Conservation (phyloP, 2,113 vertebrate species). For the Centropus bengalensis region DNA sequence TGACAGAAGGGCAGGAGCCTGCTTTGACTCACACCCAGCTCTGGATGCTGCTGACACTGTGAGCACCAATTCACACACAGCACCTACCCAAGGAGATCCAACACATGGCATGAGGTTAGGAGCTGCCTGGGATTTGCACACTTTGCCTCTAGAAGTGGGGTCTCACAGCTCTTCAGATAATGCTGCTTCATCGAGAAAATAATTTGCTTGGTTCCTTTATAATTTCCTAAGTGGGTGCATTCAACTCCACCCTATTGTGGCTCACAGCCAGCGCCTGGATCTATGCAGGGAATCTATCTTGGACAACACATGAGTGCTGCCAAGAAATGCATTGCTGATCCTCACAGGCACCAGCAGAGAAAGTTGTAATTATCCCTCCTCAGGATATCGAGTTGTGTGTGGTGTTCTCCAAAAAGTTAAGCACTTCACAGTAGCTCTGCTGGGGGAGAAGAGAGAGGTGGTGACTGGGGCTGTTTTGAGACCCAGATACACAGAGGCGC, state of each 20-base stretch:
- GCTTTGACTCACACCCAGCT: background rate
- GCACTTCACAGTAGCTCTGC: background rate
- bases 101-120: accelerated
- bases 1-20: background rate
- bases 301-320: slow-evolving; percentile 12
- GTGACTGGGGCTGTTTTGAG: background rate
- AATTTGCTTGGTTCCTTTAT: background rate
- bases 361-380: slow-evolving; percentile 5
- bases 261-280: background rate
- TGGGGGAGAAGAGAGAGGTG: background rate
- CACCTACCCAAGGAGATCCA: background rate
- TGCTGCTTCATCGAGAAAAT: background rate
- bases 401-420: background rate
- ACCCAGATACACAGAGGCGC: background rate
- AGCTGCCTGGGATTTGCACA: background rate
- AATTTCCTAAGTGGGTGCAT: slow-evolving; percentile 7
- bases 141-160: background rate
- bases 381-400: background rate
- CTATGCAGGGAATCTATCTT: slow-evolving; percentile 57
- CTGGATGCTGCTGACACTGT: background rate
- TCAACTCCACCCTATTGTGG: background rate
- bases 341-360: slow-evolving; percentile 47
- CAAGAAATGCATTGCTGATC: slow-evolving; percentile 37
- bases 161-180: background rate
- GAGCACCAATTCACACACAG: accelerated